Evolutionary conservation across 2,113 vertebrate species (phyloP).

Genomic region (Thalassoma bifasciatum): DNA sequence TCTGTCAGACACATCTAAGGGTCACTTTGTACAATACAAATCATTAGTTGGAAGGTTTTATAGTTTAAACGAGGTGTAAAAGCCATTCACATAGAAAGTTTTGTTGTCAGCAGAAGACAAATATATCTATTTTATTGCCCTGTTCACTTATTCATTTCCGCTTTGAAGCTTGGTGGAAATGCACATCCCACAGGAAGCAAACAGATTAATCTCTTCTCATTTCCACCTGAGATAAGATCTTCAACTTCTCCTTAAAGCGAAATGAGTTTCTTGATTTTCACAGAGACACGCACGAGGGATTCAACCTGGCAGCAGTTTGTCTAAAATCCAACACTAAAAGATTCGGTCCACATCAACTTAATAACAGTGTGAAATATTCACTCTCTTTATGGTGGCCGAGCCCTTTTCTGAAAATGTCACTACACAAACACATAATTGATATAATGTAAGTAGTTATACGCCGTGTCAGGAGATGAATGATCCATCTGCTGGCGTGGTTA

Average conservation of each 20-base stretch:
- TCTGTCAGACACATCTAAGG: not conserved
- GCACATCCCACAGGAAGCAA: conserved; percentile 12
- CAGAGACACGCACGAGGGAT: not conserved
- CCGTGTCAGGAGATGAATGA: conserved; percentile 1
- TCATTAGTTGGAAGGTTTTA: not conserved
- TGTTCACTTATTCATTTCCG: conserved; percentile 37
- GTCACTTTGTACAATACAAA: not conserved
- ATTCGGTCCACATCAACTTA: conserved; percentile 10
- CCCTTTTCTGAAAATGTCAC: not conserved
- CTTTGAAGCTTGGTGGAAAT: conserved; percentile 1
- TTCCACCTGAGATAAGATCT: conserved; percentile 53
- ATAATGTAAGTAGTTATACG: not conserved
- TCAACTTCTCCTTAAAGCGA: conserved; percentile 32
- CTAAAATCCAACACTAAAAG: conserved; percentile 11
- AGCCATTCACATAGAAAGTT: not conserved
- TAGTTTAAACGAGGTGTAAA: conserved; percentile 11
- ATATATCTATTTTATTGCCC: conserved; percentile 12
- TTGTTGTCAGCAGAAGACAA: not conserved
- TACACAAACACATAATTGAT: not conserved
- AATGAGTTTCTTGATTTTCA: conserved; percentile 47
- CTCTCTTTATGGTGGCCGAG: not conserved
- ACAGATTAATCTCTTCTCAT: conserved; percentile 21
- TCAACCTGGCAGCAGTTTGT: conserved; percentile 14
- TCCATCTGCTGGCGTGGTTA: conserved; percentile 6
- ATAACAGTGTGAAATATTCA: not conserved